These are phyloP conservation scores for Allophyes oxyacanthae DNA, from an alignment of 2,888 invertebrate genomes.

Conservation along the genomic window DNA sequence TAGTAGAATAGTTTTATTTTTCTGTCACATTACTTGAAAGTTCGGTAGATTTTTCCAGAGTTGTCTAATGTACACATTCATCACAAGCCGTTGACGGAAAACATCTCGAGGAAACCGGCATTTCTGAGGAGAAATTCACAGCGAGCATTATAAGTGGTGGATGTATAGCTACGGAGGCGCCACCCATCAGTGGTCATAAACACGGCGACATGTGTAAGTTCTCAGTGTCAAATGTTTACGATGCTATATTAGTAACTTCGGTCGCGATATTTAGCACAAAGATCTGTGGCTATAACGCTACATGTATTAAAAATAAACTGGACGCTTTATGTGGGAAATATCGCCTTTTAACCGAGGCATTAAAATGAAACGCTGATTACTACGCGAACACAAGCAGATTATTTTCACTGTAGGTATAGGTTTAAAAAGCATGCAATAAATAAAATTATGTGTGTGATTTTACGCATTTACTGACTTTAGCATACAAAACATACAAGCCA, in stretches of 20 bases:
- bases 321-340: slow-evolving; percentile 28
- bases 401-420: slow-evolving; percentile 7
- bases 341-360: slow-evolving; percentile 17
- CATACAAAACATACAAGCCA: slow-evolving; percentile 38
- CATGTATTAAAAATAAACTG: slow-evolving; percentile 43
- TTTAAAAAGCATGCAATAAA: slow-evolving; percentile 28
- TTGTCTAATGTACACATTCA: slow-evolving; percentile 42
- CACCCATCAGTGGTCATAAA: slow-evolving; percentile 47
- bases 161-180: slow-evolving; percentile 52
- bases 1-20: no score
- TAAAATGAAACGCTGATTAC: slow-evolving; percentile 16
- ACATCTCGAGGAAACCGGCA: slow-evolving; percentile 60
- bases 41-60: slow-evolving; percentile 21
- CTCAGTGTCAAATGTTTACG: slow-evolving; percentile 46
- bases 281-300: slow-evolving; percentile 34
- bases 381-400: slow-evolving; percentile 2
- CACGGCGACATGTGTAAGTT: slow-evolving; percentile 37
- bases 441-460: slow-evolving; percentile 25
- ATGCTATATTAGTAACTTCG: slow-evolving; percentile 36
- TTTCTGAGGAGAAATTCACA: slow-evolving; percentile 66
- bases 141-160: slow-evolving; percentile 53
- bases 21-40: neutral
- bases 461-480: slow-evolving; percentile 49
- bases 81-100: slow-evolving; percentile 60
- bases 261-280: slow-evolving; percentile 46